Base-by-base conservation (phyloP, 1,140 invertebrate genomes). In the Eufriesea mexicana region DNA sequence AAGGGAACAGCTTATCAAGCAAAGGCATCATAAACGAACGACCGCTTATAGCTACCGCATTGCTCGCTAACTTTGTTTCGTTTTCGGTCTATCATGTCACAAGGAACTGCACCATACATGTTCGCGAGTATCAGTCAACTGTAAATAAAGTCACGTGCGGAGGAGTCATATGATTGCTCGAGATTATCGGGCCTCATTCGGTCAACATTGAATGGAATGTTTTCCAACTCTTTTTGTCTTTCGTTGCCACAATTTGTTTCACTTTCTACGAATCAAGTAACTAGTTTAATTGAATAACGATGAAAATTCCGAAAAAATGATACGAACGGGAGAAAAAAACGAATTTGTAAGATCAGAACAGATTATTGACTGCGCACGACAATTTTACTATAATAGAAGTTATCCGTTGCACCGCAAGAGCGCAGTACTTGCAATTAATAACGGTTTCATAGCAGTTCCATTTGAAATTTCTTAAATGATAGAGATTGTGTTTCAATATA, bases 101-200 rank as follows among this genome's bases (percentile, higher is more conserved):
- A 86, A 89, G 90, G 90, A 91, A 93, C 85, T 89, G 86, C 87
- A 88, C 76, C 90, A 85, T 91, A 91, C 92, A 91, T 92, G 89
- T 91, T 91, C 86, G 74, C 86, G 76, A 84, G 79, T 86, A 72
- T 90, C 89, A 86, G 86, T 86, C 90, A 92, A 94, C 93, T 93
- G 94, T 94, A 95, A 95, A 95, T 94, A 95, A 95, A 95, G 94
- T 95, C 95, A 95, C 95, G 95, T 95, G 95, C 94, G 89, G 86
- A 84, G 68, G 85, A 95, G 95, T 95, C 95, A 95, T 95, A 95
- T 95, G 95, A 95, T 95, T 91, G 91, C 74, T 82, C 89, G 87
- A 91, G 90, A 91, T 90, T 87, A 90, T 87, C 79, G 57, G 89
- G 49, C 70, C 45, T 72, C 72, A 25, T 71, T 57, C 64, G 61